A percentile compares a stretch with the other conserved stretches of the same genome.
These are phyloP conservation scores for Mythimna impura DNA, from an alignment of 2,888 invertebrate genomes.

Conservation along the genomic window DNA sequence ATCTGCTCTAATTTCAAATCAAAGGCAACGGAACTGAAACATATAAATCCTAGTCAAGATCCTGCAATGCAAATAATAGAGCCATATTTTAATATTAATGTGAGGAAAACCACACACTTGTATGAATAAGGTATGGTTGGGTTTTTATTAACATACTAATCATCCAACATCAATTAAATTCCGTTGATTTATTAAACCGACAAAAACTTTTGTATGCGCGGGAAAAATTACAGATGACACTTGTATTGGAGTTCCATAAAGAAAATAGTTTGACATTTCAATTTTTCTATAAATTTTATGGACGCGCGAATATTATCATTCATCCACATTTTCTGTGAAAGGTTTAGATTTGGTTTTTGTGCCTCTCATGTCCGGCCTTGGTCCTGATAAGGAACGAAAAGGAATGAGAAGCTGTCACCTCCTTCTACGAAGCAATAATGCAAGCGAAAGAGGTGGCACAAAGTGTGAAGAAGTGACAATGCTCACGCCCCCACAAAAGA, in stretches of 20 bases:
- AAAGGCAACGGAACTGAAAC: slow-evolving; percentile 32
- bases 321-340: background rate
- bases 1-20: slow-evolving; percentile 7
- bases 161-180: slow-evolving; percentile 22
- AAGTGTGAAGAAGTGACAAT: too few relatives aligned
- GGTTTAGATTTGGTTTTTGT: too few relatives aligned
- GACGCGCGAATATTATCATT: background rate
- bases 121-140: slow-evolving; percentile 16
- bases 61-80: slow-evolving; percentile 21
- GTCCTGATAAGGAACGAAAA: too few relatives aligned
- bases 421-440: too few relatives aligned
- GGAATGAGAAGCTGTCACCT: too few relatives aligned
- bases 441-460: too few relatives aligned
- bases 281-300: too few relatives aligned
- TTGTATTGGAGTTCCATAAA: slow-evolving; percentile 29
- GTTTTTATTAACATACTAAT: slow-evolving; percentile 45
- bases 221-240: slow-evolving; percentile 28
- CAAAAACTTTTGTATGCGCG: slow-evolving; percentile 34
- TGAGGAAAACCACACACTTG: slow-evolving; percentile 34
- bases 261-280: background rate
- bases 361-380: too few relatives aligned
- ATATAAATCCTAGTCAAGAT: slow-evolving; percentile 45
- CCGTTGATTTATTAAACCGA: slow-evolving; percentile 11
- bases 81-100: slow-evolving; percentile 41
- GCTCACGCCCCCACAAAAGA: too few relatives aligned